These are phyloP conservation scores for Periphyllus acericola DNA, from an alignment of 2,888 invertebrate species.

Conservation along the genomic window DNA sequence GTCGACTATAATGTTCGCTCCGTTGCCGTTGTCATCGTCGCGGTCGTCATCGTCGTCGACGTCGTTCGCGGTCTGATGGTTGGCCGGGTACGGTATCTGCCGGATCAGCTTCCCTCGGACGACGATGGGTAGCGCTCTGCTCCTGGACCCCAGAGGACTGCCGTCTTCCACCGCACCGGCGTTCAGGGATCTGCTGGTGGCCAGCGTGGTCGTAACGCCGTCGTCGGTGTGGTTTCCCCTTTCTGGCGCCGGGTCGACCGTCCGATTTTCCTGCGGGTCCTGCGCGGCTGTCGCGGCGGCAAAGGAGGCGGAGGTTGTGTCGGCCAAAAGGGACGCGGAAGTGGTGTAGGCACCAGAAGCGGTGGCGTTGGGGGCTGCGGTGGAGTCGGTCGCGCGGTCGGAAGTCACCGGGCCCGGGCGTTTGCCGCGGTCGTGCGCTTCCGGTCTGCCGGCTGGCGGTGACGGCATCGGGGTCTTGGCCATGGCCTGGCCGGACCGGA, in stretches of 20 bases:
- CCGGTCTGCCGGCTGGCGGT: neutral
- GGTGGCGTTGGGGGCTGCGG: neutral
- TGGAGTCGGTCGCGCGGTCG: no score
- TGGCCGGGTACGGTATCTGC: neutral
- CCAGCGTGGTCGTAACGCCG: neutral
- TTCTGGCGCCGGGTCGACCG: neutral
- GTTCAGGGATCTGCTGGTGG: neutral
- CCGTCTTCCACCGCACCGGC: neutral
- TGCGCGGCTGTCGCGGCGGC: no score
- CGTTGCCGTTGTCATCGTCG: neutral
- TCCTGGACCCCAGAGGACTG: neutral
- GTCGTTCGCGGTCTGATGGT: neutral
- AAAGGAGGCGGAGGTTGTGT: neutral
- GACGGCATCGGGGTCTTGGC: neutral
- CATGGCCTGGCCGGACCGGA: constrained; percentile 52
- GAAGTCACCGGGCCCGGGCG: neutral
- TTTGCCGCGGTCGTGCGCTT: neutral
- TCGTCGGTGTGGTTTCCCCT: neutral
- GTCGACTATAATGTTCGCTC: constrained; percentile 6
- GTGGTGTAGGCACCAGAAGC: neutral
- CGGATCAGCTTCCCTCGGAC: constrained; percentile 10
- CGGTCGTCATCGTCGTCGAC: neutral
- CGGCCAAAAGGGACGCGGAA: neutral
- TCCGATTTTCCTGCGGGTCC: no score
- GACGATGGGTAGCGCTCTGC: neutral